Evolutionary conservation across 1,140 invertebrate species (phyloP), one percentile per base, ranked within the genome.

Genomic region (Cataglyphis hispanica): DNA sequence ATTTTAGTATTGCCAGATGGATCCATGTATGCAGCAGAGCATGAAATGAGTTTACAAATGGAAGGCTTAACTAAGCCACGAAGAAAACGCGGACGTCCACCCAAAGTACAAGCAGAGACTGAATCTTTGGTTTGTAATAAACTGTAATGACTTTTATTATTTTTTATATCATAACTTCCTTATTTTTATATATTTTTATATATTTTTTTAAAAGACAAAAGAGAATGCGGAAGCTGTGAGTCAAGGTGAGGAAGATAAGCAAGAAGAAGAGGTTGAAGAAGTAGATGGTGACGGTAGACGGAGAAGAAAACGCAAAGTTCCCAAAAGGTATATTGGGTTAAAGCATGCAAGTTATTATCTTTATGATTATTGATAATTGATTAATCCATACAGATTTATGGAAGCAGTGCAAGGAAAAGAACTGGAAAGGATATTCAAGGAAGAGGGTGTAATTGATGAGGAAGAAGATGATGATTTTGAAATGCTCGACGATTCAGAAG

Each of bases 361-460:
- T 53, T 1, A 46, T 75, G 31, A 46, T 75, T 76, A 60, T 86
- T 70, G 56, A 70, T 72, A 56, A 37, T 75, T 16, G 16, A 50
- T 83, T 7, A 46, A 74, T 83, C 77, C n/a, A n/a, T 37, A 53
- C 53, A 96, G 97, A 90, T 97, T 96, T 88, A 96, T 95, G 88
- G 97, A 97, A 95, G 96, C 96, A 85, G 96, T 97, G 19, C 96
- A 97, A 95, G 97, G 97, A 0, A 97, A 97, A 94, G 97, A 97
- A 94, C 93, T 97, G 61, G 97, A 97, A 90, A 95, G 96, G 90
- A 97, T 97, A 88, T 97, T 97, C 78, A 96, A 96, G 89, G 96
- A 97, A 91, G 97, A 97, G 94, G 97, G 97, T 37, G 96, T 97
- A 3, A 96, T 96, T 74, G 97, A 97, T 88, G 96, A 96, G 43